A percentile compares a stretch with the other conserved stretches of the same genome.
phyloP scores from a whole-genome alignment of 1,140 invertebrate genomes.

The Galleria mellonella region DNA sequence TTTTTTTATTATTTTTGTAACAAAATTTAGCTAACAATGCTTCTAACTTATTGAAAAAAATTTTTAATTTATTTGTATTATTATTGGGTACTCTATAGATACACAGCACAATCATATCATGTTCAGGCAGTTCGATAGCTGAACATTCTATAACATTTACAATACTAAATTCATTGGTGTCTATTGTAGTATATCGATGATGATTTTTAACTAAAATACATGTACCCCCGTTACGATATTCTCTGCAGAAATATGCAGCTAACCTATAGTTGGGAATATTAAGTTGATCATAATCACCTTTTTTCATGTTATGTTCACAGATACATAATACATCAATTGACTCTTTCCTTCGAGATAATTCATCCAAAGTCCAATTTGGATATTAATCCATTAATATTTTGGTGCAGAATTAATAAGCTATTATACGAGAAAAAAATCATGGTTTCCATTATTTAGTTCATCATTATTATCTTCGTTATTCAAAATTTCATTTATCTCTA shows the following conservation, averaged over 20 bases:
- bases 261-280: too few relatives aligned
- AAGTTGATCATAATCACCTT: slow-evolving; percentile 6
- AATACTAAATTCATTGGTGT: not conserved
- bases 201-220: slow-evolving; percentile 9
- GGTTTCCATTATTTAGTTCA: not conserved
- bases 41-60: slow-evolving; percentile 1
- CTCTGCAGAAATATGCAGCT: slow-evolving; percentile 4
- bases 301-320: slow-evolving; percentile 9
- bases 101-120: slow-evolving; percentile 9
- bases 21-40: not conserved
- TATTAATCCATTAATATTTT: slow-evolving; percentile 15
- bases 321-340: slow-evolving; percentile 15
- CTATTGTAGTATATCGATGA: not conserved
- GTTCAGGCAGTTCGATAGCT: slow-evolving; percentile 1
- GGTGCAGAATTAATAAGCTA: slow-evolving; percentile 11
- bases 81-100: slow-evolving; percentile 12
- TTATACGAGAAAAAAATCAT: slow-evolving; percentile 14
- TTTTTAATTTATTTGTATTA: not conserved
- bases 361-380: slow-evolving; percentile 16
- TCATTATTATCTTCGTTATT: not conserved
- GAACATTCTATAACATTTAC: too few relatives aligned
- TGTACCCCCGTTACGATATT: slow-evolving; percentile 9
- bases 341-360: slow-evolving; percentile 1
- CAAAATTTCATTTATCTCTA: not conserved
- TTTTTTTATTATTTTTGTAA: slow-evolving; percentile 3